Evolutionary conservation across 2,797 vertebrate species (phyloP), one percentile per base, ranked within the genome.

Genomic region (Anabacerthia variegaticeps): DNA sequence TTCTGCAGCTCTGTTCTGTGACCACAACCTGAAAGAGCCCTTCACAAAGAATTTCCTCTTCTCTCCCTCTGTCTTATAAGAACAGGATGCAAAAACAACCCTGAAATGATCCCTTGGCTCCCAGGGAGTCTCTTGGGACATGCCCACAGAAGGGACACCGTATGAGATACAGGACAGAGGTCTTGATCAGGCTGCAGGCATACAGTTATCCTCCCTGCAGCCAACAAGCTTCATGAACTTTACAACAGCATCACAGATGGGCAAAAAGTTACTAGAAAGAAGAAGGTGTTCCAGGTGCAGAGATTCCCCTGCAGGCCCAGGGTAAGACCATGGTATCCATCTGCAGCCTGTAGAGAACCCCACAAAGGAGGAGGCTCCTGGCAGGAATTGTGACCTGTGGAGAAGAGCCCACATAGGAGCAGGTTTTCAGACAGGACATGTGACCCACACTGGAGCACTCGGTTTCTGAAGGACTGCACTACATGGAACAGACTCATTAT

Each of bases 311-410:
- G 14, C 43, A 62, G 23, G 5, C 7, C 3, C 37, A 51, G 27
- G 30, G 37, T 34, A 71, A 51, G 24, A 51, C 51, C 11, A 76
- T 11, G 14, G 11, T 10, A 39, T 10, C 12, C 36, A 48, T 13
- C 15, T 34, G n/a, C n/a, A 74, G 23, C 34, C 46, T 12, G 4
- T 15, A 11, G 30, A 39, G 20, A 89, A 34, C 6, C 28, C 22
- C 7, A 2, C 0, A 0, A 6, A 15, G 14, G 28, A 78, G 61
- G 26, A 63, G 20, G 30, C 7, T 76, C 1, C 2, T 65, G 51
- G 30, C n/a, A 85, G 59, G 28, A 77, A 32, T 14, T 26, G 43
- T 14, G 9, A 27, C 18, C n/a, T 36, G 12, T 52, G 27, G n/a
- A 69, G 46, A 76, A 34, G 9, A 69, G 36, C 9, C 14, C 16